Evolutionary conservation across 2,113 vertebrate genomes (phyloP).

Genomic region (Struthio camelus): DNA sequence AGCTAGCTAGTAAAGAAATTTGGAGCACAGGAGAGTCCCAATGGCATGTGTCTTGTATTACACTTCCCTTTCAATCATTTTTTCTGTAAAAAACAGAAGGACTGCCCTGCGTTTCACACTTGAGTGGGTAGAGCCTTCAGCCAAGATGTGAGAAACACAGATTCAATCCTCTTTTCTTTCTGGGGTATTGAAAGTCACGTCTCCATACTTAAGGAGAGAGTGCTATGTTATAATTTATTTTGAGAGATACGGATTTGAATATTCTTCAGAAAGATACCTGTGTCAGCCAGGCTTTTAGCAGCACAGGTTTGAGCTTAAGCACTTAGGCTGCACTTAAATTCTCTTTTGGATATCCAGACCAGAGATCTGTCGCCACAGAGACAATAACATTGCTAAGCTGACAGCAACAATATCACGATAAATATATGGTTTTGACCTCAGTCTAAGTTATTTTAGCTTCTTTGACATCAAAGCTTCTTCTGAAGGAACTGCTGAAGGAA

Average conservation of each 20-base stretch:
- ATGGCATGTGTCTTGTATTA: rapidly evolving
- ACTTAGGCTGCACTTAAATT: not conserved
- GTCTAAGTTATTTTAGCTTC: not conserved
- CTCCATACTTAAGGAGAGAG: not conserved
- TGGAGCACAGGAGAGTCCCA: not conserved
- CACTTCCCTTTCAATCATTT: not conserved
- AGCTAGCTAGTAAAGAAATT: not conserved
- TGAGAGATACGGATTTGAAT: not conserved
- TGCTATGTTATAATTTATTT: not conserved
- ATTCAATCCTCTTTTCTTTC: not conserved
- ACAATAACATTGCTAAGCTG: not conserved
- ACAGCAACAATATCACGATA: not conserved
- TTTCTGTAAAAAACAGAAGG: not conserved
- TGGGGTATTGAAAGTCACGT: not conserved
- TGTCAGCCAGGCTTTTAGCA: not conserved
- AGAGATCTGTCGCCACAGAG: not conserved
- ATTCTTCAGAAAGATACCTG: not conserved
- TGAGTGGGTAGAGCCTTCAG: not conserved
- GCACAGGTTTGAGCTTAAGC: not conserved
- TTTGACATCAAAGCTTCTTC: not conserved
- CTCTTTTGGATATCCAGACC: not conserved
- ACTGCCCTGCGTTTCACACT: not conserved
- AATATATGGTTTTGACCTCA: not conserved
- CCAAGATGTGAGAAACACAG: not conserved
- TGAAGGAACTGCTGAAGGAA: not conserved